These are phyloP conservation scores for Triplophysa dalaica DNA, from an alignment of 2,113 vertebrate genomes.

Conservation along the genomic window DNA sequence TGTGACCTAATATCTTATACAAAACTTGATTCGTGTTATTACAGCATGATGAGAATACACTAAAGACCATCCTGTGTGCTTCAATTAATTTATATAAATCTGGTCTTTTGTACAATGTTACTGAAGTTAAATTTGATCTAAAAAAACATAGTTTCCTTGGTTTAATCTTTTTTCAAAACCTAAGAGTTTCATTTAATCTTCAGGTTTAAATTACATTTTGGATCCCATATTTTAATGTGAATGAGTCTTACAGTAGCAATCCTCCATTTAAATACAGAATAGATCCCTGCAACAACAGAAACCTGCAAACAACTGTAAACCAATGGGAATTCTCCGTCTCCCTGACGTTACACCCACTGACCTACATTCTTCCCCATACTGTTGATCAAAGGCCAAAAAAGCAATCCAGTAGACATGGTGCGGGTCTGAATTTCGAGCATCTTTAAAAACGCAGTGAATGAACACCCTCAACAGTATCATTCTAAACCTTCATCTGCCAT, in stretches of 20 bases:
- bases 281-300: not conserved
- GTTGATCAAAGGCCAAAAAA: conserved; percentile 13
- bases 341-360: conserved; percentile 11
- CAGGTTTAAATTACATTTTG: too few species aligned
- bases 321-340: conserved; percentile 13
- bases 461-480: not conserved
- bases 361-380: conserved; percentile 28
- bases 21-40: too few species aligned
- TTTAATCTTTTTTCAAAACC: too few species aligned
- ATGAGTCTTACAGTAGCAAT: not conserved
- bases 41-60: too few species aligned
- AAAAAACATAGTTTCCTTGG: too few species aligned
- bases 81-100: too few species aligned
- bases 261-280: not conserved
- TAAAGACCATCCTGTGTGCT: too few species aligned
- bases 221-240: too few species aligned
- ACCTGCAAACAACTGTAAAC: not conserved
- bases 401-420: not conserved
- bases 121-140: too few species aligned
- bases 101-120: too few species aligned
- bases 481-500: too few species aligned
- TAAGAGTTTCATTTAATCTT: too few species aligned
- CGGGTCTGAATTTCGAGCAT: conserved; percentile 8
- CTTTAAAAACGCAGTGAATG: not conserved
- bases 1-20: not conserved